Conservation (phyloP, 2,797 vertebrate species). For the Lagocephalus sceleratus region DNA sequence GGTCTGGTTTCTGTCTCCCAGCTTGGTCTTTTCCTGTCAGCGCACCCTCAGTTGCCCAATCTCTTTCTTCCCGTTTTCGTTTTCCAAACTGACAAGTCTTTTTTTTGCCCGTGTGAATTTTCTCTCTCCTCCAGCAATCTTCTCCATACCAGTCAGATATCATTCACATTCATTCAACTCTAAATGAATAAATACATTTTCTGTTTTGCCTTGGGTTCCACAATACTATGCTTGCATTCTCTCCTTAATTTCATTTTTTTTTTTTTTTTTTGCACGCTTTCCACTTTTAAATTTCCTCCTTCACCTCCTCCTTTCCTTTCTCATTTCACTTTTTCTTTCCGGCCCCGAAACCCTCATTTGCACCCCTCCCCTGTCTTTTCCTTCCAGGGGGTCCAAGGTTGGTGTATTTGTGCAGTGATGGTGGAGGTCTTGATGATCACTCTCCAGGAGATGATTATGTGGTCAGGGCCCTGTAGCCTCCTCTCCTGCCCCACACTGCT, state of each 20-base stretch:
- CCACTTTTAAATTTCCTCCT: conserved; percentile 54
- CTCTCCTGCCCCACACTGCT: conserved; percentile 61
- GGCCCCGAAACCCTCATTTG: conserved; percentile 62
- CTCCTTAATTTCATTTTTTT: conserved; percentile 13
- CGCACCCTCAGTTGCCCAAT: conserved; percentile 5
- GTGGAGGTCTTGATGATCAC: conserved; percentile 72
- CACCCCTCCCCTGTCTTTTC: conserved; percentile 34
- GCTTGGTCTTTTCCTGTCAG: conserved; percentile 31
- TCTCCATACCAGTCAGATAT: background rate
- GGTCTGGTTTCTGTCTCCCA: conserved; percentile 36
- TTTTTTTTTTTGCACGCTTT: background rate
- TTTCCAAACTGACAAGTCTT: conserved; percentile 21
- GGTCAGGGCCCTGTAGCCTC: conserved; percentile 66
- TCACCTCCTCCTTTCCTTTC: conserved; percentile 2
- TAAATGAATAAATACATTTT: background rate
- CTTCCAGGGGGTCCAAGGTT: conserved; percentile 58
- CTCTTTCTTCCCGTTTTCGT: conserved; percentile 12
- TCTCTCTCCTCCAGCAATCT: conserved; percentile 1
- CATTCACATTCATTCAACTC: background rate
- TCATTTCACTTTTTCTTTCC: conserved; percentile 20
- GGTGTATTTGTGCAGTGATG: conserved; percentile 68
- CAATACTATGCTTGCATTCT: conserved; percentile 9
- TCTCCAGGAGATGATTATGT: conserved; percentile 75
- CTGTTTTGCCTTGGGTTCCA: conserved; percentile 1
- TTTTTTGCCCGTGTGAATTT: conserved; percentile 13